A percentile compares a stretch with the other conserved stretches of the same genome.
Evolutionary conservation across 2,113 vertebrate genomes (phyloP).

Genomic region (Cephalophus harveyi): DNA sequence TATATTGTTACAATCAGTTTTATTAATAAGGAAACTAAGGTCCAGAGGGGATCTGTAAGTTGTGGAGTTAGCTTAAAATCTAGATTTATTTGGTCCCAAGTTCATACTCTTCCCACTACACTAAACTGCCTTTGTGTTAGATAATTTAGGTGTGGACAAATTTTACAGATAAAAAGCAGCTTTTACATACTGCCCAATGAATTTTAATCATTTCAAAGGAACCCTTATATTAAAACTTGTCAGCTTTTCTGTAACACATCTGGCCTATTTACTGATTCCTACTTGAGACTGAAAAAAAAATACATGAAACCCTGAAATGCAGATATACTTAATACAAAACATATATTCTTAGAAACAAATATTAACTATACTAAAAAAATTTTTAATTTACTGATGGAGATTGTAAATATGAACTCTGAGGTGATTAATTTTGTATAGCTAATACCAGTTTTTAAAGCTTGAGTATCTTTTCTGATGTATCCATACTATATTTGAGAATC

Average conservation of each 20-base stretch:
- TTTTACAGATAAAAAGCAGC: background rate
- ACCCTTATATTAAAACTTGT: background rate
- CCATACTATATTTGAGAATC: background rate
- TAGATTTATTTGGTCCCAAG: background rate
- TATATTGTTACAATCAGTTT: background rate
- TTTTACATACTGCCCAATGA: background rate
- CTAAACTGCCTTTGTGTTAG: background rate
- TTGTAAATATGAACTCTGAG: background rate
- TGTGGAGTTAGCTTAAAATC: background rate
- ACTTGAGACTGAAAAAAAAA: background rate
- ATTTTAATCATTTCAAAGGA: slow-evolving; percentile 25
- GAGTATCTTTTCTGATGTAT: background rate
- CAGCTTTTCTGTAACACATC: slow-evolving; percentile 1
- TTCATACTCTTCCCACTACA: background rate
- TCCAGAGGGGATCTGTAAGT: background rate
- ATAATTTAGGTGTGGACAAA: background rate
- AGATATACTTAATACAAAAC: slow-evolving; percentile 9
- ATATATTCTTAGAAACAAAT: slow-evolving; percentile 34
- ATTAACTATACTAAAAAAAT: background rate
- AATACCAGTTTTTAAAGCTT: background rate
- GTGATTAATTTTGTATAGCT: background rate
- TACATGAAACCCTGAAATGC: background rate
- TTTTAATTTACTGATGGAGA: background rate
- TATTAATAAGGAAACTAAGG: background rate
- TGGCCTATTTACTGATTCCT: background rate